Percentiles rank a stretch among this genome's conserved stretches.
Evolutionary conservation across 2,888 invertebrate genomes (phyloP).

Genomic region (Noctua janthe): DNA sequence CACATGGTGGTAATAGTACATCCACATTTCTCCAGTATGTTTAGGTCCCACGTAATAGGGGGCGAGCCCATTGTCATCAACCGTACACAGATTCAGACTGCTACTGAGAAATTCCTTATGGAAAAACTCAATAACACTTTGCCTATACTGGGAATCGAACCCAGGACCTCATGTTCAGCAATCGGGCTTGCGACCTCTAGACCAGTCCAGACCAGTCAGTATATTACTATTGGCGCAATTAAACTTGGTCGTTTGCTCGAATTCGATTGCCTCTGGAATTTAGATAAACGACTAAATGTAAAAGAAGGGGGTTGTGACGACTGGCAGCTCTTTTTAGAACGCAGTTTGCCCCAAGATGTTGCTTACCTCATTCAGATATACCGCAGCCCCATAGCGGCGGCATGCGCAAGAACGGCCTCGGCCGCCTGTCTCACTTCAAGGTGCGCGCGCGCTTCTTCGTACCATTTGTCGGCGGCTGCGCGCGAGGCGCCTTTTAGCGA

Average conservation of each 20-base stretch:
- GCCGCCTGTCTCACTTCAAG: conserved; percentile 98
- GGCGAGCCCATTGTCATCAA: background rate
- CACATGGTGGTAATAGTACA: too few relatives aligned
- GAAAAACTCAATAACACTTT: background rate
- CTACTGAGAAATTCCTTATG: background rate
- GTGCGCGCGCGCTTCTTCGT: conserved; percentile 94
- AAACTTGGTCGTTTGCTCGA: too few relatives aligned
- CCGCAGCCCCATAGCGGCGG: conserved; percentile 93
- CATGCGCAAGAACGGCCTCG: conserved; percentile 96
- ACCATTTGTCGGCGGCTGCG: conserved; percentile 96
- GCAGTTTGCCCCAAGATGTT: background rate
- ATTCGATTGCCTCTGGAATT: too few relatives aligned
- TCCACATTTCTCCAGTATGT: too few relatives aligned
- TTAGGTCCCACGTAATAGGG: background rate
- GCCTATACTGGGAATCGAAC: background rate
- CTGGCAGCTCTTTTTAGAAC: background rate
- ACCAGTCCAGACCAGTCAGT: too few relatives aligned
- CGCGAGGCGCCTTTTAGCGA: conserved; percentile 97
- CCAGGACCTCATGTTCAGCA: background rate
- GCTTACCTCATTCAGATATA: conserved; percentile 71
- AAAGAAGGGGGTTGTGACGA: background rate
- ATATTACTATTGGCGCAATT: too few relatives aligned
- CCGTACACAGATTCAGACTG: background rate
- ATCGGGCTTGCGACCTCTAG: too few relatives aligned
- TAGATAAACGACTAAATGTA: background rate